These are phyloP conservation scores for Grantiella picta DNA, from an alignment of 2,113 vertebrate species.

Conservation along the genomic window DNA sequence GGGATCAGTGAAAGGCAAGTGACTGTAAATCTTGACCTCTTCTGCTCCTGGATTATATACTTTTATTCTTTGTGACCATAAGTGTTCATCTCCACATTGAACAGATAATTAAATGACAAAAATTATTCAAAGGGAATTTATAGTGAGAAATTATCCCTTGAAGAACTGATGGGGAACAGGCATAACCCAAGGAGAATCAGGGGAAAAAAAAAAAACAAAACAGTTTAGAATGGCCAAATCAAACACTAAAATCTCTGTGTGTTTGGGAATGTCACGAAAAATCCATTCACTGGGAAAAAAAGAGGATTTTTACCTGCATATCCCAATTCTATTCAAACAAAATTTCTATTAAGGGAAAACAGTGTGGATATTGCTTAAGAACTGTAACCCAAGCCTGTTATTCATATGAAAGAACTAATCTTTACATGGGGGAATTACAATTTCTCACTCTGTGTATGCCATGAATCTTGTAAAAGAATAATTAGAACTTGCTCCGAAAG, in stretches of 20 bases:
- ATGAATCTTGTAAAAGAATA: slow-evolving; percentile 49
- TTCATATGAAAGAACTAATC: slow-evolving; percentile 22
- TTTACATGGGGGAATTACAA: slow-evolving; percentile 46
- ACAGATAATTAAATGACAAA: slow-evolving; percentile 67
- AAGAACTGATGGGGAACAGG: neutral
- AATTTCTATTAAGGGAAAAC: neutral
- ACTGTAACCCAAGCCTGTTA: slow-evolving; percentile 5
- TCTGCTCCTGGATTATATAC: slow-evolving; percentile 51
- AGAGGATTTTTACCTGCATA: neutral
- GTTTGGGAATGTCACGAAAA: neutral
- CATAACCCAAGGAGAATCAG: neutral
- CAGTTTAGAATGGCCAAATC: neutral
- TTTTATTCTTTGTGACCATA: slow-evolving; percentile 58
- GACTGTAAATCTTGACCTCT: slow-evolving; percentile 63
- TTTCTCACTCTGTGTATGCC: neutral
- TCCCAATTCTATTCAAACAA: neutral
- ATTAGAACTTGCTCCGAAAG: slow-evolving; percentile 50
- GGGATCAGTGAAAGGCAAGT: slow-evolving; percentile 48
- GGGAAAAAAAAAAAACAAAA: neutral
- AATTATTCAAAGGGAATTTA: slow-evolving; percentile 58
- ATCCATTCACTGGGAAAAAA: neutral
- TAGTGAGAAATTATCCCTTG: slow-evolving; percentile 14
- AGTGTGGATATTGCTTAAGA: neutral
- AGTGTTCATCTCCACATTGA: slow-evolving; percentile 49
- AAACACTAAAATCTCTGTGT: neutral